Base-by-base conservation (phyloP, 1,140 invertebrate genomes). In the Drosophila pseudoobscura region DNA sequence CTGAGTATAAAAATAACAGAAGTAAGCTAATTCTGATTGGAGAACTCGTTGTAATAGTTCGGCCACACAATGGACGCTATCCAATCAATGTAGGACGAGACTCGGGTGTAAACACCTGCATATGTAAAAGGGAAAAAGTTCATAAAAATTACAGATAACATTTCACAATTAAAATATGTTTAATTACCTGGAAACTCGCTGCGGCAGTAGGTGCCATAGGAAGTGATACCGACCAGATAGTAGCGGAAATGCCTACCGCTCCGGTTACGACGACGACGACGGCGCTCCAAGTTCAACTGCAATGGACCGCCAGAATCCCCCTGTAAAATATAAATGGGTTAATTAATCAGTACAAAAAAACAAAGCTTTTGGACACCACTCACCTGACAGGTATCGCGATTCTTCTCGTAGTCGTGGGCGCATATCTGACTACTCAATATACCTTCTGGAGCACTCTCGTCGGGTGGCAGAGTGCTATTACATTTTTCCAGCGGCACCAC, bases 71-170 rank as follows among this genome's bases (percentile, higher is more conserved):
- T 80, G 13, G 76, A 83, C 46, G 92, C 91, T 53, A 93, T 93
- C 93, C 93, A 93, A 56, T 91, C 90, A 8, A 93, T 56, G 60
- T 92, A 93, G 4, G 89, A 90, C 1, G 92, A 89, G 5, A 93
- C 89, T 17, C 92, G 84, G 1, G 92, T 93, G 62, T 93, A 93
- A 29, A 93, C 91, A 3, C 92, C 92, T 75, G 2, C 3, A 26
- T 26, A 26, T 26, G 4, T 26, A 5, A 26, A 26, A 26, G 11
- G 1, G 3, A 55, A 22, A 11, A 20, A 11, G 9, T 17, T 15
- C 13, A 0, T 9, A 22, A 1, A 5, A 6, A 35, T 6, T 3
- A 24, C 7, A 5, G 20, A 17, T 24, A 0, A 5, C 17, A 44
- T 49, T 39, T 7, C 35, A 13, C 1, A 6, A 9, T 5, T 54